These are phyloP conservation scores for Mya arenaria DNA, from an alignment of 1,140 invertebrate genomes.

Conservation along the genomic window DNA sequence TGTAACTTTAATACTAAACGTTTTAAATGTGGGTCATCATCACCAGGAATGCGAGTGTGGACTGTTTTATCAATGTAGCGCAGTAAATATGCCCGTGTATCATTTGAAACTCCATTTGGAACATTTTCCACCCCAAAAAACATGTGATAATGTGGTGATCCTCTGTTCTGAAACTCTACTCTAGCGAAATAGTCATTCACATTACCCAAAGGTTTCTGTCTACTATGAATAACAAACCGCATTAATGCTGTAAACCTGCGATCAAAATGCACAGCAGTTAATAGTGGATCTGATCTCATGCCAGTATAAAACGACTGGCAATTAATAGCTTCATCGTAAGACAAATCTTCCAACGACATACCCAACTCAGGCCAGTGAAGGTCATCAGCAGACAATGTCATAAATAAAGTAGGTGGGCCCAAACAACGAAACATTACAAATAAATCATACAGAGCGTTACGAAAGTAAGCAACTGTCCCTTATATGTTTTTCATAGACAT, in stretches of 20 bases:
- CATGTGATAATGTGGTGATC: conserved; percentile 11
- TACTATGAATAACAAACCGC: neutral
- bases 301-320: neutral
- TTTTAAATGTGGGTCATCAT: neutral
- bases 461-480: conserved; percentile 49
- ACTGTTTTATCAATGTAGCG: conserved; percentile 1
- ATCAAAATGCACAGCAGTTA: conserved; percentile 25
- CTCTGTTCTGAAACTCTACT: conserved; percentile 31
- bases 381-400: conserved; percentile 43
- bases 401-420: conserved; percentile 42
- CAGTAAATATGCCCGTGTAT: neutral
- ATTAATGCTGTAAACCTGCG: conserved; percentile 3
- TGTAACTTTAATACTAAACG: neutral
- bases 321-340: neutral
- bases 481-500: conserved; percentile 47
- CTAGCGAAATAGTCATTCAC: conserved; percentile 21
- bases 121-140: conserved; percentile 32
- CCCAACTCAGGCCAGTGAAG: conserved; percentile 13
- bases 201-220: neutral
- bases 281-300: conserved; percentile 10
- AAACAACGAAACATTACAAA: conserved; percentile 34
- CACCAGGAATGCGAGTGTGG: neutral
- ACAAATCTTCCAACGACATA: conserved; percentile 2
- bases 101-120: neutral
- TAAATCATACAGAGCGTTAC: conserved; percentile 30